Evolutionary conservation across 2,888 invertebrate species (phyloP), one percentile per base, ranked within the genome.

Genomic region (Habrosyne pyritoides): DNA sequence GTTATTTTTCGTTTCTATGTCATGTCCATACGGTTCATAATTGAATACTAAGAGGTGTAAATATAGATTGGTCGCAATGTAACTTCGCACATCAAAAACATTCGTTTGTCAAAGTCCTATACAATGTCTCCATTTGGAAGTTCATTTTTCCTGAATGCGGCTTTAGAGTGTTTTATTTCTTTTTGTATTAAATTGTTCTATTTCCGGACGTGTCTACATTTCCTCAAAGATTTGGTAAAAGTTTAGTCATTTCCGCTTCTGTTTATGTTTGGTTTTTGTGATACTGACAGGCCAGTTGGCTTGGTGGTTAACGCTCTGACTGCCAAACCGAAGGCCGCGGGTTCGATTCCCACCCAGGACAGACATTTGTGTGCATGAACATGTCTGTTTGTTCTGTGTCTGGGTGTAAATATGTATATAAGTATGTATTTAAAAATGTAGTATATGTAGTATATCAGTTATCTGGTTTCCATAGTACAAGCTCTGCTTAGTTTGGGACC

Each of bases 71-170:
- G 12, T 24, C n/a, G 26, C 0, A 22, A 49, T 24, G 22, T 26
- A 49, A 49, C 48, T 49, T 49, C 22, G 24, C 14, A 26, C 48
- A 49, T 49, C 48, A 49, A 49, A 49, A 26, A 24, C 24, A 47
- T 47, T 47, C 47, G 47, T 47, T 47, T 47, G 36, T 47, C 47
- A 47, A 47, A 47, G 47, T 47, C 47, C 22, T 47, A 47, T 47
- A 47, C 47, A 47, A 47, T 21, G 6, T 21, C 46, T 47, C n/a
- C 47, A 22, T 47, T 47, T 24, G 47, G 21, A 22, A 47, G 47
- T n/a, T 10, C 1, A 24, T 21, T 47, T 47, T 47, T 47, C 47
- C 47, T 42, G 18, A 42, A 18, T 42, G 42, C 42, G 14, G 42
- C 18, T 42, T 47, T 24, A 22, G 47, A 47, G 24, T 47, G 21